phyloP scores from a whole-genome alignment of 2,797 vertebrate species.

The Peromyscus attwateri region DNA sequence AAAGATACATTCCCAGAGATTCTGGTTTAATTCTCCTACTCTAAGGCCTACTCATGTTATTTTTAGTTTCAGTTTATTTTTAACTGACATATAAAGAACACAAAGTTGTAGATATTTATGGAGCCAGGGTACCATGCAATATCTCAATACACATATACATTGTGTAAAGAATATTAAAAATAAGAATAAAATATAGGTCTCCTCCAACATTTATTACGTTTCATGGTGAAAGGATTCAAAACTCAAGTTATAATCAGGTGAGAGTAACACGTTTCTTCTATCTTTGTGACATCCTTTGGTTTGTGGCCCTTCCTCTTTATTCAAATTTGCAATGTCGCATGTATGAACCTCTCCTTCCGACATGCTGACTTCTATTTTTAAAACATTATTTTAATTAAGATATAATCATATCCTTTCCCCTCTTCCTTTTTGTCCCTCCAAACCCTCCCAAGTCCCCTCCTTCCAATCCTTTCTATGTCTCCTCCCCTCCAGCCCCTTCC shows the following conservation, averaged over 20 bases:
- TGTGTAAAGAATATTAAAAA: not conserved
- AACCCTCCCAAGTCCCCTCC: not conserved
- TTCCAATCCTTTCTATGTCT: not conserved
- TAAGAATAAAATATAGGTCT: not conserved
- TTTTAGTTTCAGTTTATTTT: not conserved
- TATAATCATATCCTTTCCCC: not conserved
- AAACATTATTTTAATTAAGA: not conserved
- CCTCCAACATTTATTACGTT: not conserved
- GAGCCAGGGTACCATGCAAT: not conserved
- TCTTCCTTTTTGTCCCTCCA: not conserved
- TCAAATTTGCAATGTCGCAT: not conserved
- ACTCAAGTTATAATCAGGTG: not conserved
- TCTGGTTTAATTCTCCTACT: slow-evolving; percentile 29
- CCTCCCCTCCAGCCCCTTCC: not conserved
- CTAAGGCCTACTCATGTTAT: not conserved
- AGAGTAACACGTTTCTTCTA: not conserved
- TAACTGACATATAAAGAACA: not conserved
- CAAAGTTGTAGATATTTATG: not conserved
- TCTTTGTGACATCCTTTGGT: not conserved
- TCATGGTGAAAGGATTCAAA: not conserved
- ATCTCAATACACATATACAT: not conserved
- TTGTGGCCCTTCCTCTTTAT: not conserved
- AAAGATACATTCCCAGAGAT: not conserved
- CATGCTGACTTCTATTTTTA: not conserved
- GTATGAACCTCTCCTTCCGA: not conserved